phyloP scores from a whole-genome alignment of 2,888 invertebrate genomes.

The Stenurella melanura region DNA sequence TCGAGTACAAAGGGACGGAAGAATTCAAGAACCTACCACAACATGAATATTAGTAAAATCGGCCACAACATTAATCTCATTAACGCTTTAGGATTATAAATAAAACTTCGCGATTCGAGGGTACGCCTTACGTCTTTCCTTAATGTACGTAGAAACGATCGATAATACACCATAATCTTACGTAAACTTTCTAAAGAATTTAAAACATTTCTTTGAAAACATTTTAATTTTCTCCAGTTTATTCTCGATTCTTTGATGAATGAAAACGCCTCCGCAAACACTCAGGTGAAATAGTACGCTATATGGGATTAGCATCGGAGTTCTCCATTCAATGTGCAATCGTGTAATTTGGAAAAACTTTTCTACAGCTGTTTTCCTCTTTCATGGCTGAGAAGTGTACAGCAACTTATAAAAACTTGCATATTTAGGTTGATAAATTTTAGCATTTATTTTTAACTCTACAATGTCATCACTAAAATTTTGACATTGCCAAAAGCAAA shows the following conservation, averaged over 20 bases:
- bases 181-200: neutral
- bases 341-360: neutral
- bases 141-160: neutral
- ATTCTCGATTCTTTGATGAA: neutral
- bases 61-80: neutral
- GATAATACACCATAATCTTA: neutral
- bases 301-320: neutral
- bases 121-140: neutral
- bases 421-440: neutral
- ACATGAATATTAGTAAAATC: neutral
- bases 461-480: neutral
- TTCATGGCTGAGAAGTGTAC: too few species aligned
- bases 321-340: neutral
- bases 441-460: neutral
- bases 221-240: constrained; percentile 1
- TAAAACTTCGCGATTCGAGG: neutral
- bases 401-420: too few species aligned
- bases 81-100: neutral
- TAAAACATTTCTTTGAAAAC: neutral
- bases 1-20: neutral
- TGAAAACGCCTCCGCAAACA: neutral
- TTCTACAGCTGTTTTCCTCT: too few species aligned
- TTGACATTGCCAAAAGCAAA: neutral
- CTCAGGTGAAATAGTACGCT: neutral
- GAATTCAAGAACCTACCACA: neutral